Evolutionary conservation across 1,140 invertebrate genomes (phyloP).

Genomic region (Rhyacophila brunnea): DNA sequence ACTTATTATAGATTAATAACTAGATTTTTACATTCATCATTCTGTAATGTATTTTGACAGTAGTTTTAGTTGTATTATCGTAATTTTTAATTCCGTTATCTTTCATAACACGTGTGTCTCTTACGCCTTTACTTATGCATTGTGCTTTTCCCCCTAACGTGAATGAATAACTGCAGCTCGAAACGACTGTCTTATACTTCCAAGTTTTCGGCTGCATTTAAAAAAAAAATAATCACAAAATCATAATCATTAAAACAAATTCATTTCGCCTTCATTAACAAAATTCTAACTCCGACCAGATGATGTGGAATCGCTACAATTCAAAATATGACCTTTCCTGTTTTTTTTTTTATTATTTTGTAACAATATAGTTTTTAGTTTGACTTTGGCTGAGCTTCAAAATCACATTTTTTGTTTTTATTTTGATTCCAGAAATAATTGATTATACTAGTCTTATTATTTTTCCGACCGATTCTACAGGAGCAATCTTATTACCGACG

Average conservation of each 20-base stretch:
- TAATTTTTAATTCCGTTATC: too few relatives aligned
- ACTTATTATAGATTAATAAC: too few relatives aligned
- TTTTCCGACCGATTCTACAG: conserved; percentile 76
- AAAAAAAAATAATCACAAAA: too few relatives aligned
- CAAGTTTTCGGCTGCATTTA: too few relatives aligned
- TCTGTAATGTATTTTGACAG: too few relatives aligned
- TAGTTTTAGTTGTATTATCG: too few relatives aligned
- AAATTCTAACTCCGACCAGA: background rate
- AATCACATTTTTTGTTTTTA: conserved; percentile 44
- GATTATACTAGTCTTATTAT: conserved; percentile 71
- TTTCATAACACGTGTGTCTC: too few relatives aligned
- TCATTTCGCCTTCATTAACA: conserved; percentile 17
- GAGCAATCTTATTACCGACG: conserved; percentile 68
- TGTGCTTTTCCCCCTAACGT: too few relatives aligned
- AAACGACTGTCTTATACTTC: too few relatives aligned
- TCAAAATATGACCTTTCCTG: background rate
- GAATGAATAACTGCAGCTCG: too few relatives aligned
- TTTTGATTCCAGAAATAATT: conserved; percentile 70
- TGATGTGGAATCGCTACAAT: conserved; percentile 28
- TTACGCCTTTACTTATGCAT: too few relatives aligned
- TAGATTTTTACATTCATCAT: too few relatives aligned
- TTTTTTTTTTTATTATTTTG: background rate
- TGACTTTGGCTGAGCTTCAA: conserved; percentile 18
- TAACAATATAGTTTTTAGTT: conserved; percentile 4
- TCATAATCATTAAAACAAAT: background rate